phyloP scores from a whole-genome alignment of 2,888 invertebrate genomes.

The Resseliella maxima region DNA sequence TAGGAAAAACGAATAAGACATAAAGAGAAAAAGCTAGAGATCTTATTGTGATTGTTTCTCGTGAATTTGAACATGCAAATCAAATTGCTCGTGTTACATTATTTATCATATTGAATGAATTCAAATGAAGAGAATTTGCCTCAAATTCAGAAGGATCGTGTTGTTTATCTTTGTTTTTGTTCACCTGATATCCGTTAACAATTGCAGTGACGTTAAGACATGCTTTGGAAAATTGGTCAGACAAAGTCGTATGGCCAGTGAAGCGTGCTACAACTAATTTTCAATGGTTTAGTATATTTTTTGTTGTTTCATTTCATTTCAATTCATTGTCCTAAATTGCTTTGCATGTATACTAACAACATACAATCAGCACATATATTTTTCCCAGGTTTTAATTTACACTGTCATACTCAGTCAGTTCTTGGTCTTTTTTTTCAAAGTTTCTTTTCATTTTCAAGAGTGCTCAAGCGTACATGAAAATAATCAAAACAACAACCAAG shows the following conservation, averaged over 20 bases:
- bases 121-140: not conserved
- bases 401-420: not conserved
- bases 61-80: conserved; percentile 45
- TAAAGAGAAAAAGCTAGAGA: not conserved
- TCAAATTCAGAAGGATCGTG: not conserved
- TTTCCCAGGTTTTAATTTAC: not conserved
- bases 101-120: not conserved
- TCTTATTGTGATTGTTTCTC: not conserved
- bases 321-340: not conserved
- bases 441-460: not conserved
- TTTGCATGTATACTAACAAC: not conserved
- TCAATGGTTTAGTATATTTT: no score
- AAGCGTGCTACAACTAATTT: conserved; percentile 32
- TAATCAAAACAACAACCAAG: not conserved
- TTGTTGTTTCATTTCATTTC: no score
- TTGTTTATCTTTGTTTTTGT: not conserved
- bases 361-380: not conserved
- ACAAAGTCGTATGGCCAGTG: not conserved
- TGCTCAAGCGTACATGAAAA: not conserved
- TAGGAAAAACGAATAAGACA: no score
- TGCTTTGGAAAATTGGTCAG: not conserved
- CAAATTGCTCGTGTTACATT: not conserved
- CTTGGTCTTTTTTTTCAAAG: not conserved
- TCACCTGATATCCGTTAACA: not conserved
- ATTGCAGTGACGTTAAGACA: not conserved